phyloP scores from a whole-genome alignment of 1,140 invertebrate species.

The Drosophila santomea region DNA sequence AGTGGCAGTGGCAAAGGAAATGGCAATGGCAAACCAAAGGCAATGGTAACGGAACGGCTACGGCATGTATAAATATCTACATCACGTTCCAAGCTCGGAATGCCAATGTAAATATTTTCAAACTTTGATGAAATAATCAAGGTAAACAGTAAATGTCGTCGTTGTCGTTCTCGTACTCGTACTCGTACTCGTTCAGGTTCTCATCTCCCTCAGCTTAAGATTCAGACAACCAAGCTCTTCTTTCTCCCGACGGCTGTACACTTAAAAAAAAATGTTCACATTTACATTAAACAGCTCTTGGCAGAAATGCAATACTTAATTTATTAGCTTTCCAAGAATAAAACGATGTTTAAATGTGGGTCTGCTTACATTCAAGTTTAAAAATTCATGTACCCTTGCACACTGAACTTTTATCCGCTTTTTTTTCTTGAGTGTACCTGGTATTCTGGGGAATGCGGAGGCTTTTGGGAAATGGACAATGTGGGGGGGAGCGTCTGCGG shows the following conservation, averaged over 20 bases:
- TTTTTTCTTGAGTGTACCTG: not conserved
- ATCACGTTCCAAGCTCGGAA: conserved; percentile 80
- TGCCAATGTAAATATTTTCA: conserved; percentile 83
- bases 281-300: too few relatives aligned
- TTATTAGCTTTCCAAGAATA: too few relatives aligned
- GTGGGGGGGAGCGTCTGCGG: conserved; percentile 25
- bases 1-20: not conserved
- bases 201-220: conserved; percentile 20
- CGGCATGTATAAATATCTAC: conserved; percentile 80
- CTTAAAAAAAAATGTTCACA: not conserved
- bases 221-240: conserved; percentile 9
- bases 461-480: not conserved
- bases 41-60: conserved; percentile 14
- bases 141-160: conserved; percentile 81
- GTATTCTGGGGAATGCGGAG: not conserved
- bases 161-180: conserved; percentile 40
- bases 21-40: not conserved
- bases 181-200: conserved; percentile 19
- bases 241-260: not conserved
- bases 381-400: not conserved
- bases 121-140: conserved; percentile 83
- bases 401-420: too few relatives aligned
- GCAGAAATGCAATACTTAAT: too few relatives aligned
- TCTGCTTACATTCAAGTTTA: too few relatives aligned
- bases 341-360: too few relatives aligned